Percentiles rank a stretch among this genome's conserved stretches.
Conservation (phyloP, 2,888 invertebrate species). For the Helleia helle region DNA sequence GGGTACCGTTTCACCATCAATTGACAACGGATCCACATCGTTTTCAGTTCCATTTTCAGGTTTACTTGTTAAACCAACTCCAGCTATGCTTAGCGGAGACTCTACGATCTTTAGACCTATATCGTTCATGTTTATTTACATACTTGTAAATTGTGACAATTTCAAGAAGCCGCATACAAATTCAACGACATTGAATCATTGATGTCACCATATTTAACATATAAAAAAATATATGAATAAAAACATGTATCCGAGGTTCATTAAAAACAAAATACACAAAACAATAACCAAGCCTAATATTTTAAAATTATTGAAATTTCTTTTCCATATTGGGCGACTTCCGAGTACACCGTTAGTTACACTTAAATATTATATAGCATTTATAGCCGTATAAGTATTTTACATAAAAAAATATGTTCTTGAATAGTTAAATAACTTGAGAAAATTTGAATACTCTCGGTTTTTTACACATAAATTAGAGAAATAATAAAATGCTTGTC, state of each 20-base stretch:
- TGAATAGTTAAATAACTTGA: conserved; percentile 7
- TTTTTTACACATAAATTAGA: conserved; percentile 16
- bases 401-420: conserved; percentile 13
- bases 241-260: conserved; percentile 12
- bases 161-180: conserved; percentile 56
- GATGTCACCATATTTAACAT: conserved; percentile 36
- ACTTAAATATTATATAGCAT: conserved; percentile 38
- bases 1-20: conserved; percentile 37
- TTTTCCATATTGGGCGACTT: conserved; percentile 53
- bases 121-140: conserved; percentile 74
- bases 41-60: conserved; percentile 37
- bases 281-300: conserved; percentile 13
- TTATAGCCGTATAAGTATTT: conserved; percentile 56
- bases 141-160: conserved; percentile 61
- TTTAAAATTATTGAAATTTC: conserved; percentile 42
- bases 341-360: conserved; percentile 13
- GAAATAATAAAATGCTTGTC: conserved; percentile 28
- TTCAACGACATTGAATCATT: conserved; percentile 55
- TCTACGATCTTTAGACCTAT: conserved; percentile 63
- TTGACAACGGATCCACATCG: conserved; percentile 57
- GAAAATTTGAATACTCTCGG: conserved; percentile 10
- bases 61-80: conserved; percentile 37
- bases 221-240: conserved; percentile 20
- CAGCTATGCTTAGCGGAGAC: conserved; percentile 50
- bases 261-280: conserved; percentile 15